Base-by-base conservation (phyloP, 2,797 vertebrate species). In the Cyclopterus lumpus region DNA sequence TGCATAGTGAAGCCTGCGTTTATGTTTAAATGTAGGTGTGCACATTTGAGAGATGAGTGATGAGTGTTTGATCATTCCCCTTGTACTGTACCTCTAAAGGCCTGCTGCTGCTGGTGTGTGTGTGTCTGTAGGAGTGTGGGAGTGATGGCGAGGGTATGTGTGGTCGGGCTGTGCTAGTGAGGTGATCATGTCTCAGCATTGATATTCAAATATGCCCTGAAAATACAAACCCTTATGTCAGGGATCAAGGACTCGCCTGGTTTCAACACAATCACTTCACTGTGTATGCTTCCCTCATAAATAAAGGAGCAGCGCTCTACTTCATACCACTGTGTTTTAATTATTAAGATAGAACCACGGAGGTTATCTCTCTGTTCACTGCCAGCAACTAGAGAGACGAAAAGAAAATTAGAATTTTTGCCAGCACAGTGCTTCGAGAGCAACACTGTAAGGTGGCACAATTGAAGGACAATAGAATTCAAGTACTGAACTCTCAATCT, bases 211-310 rank as follows among this genome's bases (percentile, higher is more conserved):
- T 91, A 92, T 85, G 88, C 89, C 84, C 87, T 81, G 86, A 84
- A 90, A 92, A 93, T 91, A 90, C 88, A 91, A 93, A 91, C 89
- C 91, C 90, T 91, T 86, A 91, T 93, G 93, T 92, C 91, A 93
- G 76, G 87, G 93, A 94, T 94, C 92, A 94, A 93, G 92, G 92
- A 91, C 92, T 92, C 65, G 88, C 75, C 86, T 91, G 89, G 91
- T 93, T 93, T 91, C 86, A 91, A 91, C 91, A 93, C 92, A 93
- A 92, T 93, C 92, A 89, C 92, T 92, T 92, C 88, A 91, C 67
- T 87, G 86, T 75, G 83, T 80, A 77, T 83, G 89, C 82, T 75
- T 84, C 79, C 66, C 91, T 94, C 88, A 93, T 93, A 93, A 93
- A 94, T 94, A 93, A 93, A 89, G 90, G 80, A 93, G 88, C 85